phyloP scores from a whole-genome alignment of 2,888 invertebrate genomes.

The Lymantria monacha region DNA sequence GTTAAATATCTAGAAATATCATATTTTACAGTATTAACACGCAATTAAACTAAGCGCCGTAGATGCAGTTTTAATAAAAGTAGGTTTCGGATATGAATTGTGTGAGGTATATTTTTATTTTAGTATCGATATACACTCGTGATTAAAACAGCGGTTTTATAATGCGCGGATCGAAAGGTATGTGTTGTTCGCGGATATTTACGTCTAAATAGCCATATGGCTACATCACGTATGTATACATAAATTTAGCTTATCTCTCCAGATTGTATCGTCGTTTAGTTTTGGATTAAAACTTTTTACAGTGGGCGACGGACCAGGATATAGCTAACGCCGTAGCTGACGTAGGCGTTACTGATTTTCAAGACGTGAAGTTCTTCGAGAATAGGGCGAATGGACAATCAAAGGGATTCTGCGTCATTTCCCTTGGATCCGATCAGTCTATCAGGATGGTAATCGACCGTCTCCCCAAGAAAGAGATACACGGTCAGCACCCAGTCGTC shows the following conservation, averaged over 20 bases:
- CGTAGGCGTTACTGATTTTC: conserved; percentile 95
- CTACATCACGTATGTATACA: conserved; percentile 34
- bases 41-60: neutral
- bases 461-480: conserved; percentile 96
- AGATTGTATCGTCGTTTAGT: conserved; percentile 54
- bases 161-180: conserved; percentile 34
- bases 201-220: conserved; percentile 24
- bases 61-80: neutral
- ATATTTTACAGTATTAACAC: neutral
- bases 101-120: conserved; percentile 14
- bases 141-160: conserved; percentile 12
- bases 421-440: conserved; percentile 95
- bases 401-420: conserved; percentile 98
- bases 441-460: conserved; percentile 95
- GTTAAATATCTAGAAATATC: conserved; percentile 13
- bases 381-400: conserved; percentile 99
- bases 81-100: conserved; percentile 18
- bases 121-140: conserved; percentile 9
- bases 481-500: conserved; percentile 97
- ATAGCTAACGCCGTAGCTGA: conserved; percentile 94
- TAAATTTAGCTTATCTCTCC: conserved; percentile 22
- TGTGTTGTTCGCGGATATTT: conserved; percentile 30
- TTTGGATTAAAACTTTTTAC: conserved; percentile 68
- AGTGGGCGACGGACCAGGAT: conserved; percentile 99
- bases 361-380: conserved; percentile 99